These are phyloP conservation scores for Hemistola chrysoprasaria DNA, from an alignment of 2,888 invertebrate species.

Conservation along the genomic window DNA sequence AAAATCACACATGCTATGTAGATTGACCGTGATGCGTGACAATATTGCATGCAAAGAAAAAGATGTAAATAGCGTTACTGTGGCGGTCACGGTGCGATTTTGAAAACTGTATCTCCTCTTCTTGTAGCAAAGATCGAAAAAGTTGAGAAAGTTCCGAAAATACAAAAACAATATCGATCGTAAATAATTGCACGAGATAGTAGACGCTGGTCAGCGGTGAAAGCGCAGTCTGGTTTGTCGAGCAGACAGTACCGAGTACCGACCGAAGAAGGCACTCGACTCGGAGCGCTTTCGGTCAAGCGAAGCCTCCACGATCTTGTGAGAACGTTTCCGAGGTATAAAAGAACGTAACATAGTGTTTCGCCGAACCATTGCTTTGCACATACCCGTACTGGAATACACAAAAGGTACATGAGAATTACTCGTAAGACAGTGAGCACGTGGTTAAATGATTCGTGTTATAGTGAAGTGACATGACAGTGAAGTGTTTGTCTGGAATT, in stretches of 20 bases:
- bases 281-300: slow-evolving; percentile 61
- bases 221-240: slow-evolving; percentile 60
- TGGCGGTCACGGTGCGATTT: slow-evolving; percentile 21
- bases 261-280: slow-evolving; percentile 19
- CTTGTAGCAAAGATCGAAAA: slow-evolving; percentile 8
- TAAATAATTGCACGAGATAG: slow-evolving; percentile 23
- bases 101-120: slow-evolving; percentile 4
- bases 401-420: slow-evolving; percentile 40
- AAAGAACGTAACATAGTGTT: slow-evolving; percentile 69
- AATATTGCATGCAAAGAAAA: no score
- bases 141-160: slow-evolving; percentile 45
- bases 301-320: slow-evolving; percentile 57
- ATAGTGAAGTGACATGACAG: slow-evolving; percentile 44
- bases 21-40: no score
- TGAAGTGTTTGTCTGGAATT: slow-evolving; percentile 28
- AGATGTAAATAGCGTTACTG: neutral
- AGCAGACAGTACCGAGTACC: slow-evolving; percentile 31
- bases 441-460: slow-evolving; percentile 36
- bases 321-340: slow-evolving; percentile 79
- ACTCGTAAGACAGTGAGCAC: slow-evolving; percentile 25
- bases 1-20: no score
- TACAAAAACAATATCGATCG: slow-evolving; percentile 34
- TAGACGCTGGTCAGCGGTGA: slow-evolving; percentile 40
- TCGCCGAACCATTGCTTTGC: slow-evolving; percentile 71
- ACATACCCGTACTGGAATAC: slow-evolving; percentile 49